Evolutionary conservation across 2,888 invertebrate genomes (phyloP).

Genomic region (Meloe dianella): DNA sequence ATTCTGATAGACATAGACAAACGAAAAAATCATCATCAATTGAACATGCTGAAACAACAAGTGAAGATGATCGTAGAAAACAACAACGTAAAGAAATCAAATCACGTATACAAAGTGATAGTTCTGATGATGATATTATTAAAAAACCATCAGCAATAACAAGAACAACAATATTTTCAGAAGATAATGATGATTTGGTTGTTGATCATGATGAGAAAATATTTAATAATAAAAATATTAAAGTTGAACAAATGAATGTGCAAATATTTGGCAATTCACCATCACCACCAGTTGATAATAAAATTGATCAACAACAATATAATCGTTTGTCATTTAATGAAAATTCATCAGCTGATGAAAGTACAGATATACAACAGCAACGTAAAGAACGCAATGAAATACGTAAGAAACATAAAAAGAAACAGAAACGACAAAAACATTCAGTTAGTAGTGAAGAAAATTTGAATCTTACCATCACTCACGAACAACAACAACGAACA

Average conservation of each 20-base stretch:
- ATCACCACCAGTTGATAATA: slow-evolving; percentile 34
- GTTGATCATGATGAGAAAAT: neutral
- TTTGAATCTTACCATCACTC: slow-evolving; percentile 36
- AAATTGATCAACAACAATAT: slow-evolving; percentile 38
- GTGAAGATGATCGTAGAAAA: slow-evolving; percentile 62
- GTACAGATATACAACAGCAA: slow-evolving; percentile 34
- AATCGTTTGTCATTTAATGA: slow-evolving; percentile 45
- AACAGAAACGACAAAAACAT: slow-evolving; percentile 79
- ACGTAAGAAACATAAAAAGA: slow-evolving; percentile 82
- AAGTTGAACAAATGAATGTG: slow-evolving; percentile 47
- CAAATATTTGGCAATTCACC: slow-evolving; percentile 47
- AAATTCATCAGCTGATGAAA: slow-evolving; percentile 55
- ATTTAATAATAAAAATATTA: slow-evolving; percentile 42
- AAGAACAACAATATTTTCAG: neutral
- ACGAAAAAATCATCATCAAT: slow-evolving; percentile 42
- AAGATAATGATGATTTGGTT: neutral
- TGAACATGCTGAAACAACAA: slow-evolving; percentile 53
- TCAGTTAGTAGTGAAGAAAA: slow-evolving; percentile 66
- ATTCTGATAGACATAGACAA: slow-evolving; percentile 61
- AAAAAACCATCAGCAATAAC: slow-evolving; percentile 54
- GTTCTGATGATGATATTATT: slow-evolving; percentile 72
- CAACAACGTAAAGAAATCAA: slow-evolving; percentile 71
- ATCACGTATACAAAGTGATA: slow-evolving; percentile 78
- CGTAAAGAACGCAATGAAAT: slow-evolving; percentile 33
- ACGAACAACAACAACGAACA: neutral